Evolutionary conservation across 2,888 invertebrate species (phyloP).

Genomic region (Macrosiphum euphorbiae): DNA sequence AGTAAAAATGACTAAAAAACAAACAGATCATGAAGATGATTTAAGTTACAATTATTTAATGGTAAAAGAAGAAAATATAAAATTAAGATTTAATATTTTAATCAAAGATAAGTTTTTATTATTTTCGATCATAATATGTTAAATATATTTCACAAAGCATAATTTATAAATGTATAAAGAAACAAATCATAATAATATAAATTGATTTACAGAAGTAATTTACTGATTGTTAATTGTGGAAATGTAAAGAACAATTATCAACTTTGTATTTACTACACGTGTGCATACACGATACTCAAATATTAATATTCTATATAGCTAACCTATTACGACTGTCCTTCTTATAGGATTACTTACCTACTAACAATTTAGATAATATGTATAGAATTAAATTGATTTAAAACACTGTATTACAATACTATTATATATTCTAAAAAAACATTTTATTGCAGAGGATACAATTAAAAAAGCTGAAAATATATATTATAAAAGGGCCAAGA

Average conservation of each 20-base stretch:
- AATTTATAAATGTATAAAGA: not conserved
- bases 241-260: not conserved
- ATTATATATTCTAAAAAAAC: not conserved
- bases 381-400: not conserved
- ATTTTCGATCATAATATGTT: not conserved
- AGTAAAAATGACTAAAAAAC: not conserved
- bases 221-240: constrained; percentile 10
- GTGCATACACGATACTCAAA: not conserved
- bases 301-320: not conserved
- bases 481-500: not conserved
- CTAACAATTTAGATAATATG: not conserved
- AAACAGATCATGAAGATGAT: not conserved
- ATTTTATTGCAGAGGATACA: not conserved
- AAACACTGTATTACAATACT: not conserved
- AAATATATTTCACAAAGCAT: not conserved
- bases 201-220: constrained; percentile 36
- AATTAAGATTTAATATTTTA: not conserved
- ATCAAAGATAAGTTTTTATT: constrained; percentile 12
- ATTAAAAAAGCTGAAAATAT: not conserved
- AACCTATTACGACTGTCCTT: too few relatives aligned
- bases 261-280: not conserved
- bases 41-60: not conserved
- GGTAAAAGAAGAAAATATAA: not conserved
- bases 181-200: not conserved
- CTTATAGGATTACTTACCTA: not conserved